Conservation (phyloP, 1,140 invertebrate species). For the Lycorma delicatula region DNA sequence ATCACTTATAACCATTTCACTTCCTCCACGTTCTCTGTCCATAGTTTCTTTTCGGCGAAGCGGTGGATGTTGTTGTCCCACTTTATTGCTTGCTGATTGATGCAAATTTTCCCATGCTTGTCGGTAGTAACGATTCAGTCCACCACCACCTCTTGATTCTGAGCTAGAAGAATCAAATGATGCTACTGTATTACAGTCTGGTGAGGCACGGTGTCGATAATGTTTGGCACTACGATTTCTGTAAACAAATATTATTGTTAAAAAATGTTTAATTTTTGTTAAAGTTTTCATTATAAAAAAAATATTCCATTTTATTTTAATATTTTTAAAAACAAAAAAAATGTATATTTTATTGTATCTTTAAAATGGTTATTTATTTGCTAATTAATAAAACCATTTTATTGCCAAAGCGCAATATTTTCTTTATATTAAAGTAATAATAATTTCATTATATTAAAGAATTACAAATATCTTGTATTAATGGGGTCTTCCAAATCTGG, state of each 20-base stretch:
- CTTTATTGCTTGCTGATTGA: conserved; percentile 60
- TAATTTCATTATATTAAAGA: too few relatives aligned
- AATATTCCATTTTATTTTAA: background rate
- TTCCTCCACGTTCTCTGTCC: conserved; percentile 64
- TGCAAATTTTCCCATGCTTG: conserved; percentile 89
- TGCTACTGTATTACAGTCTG: conserved; percentile 80
- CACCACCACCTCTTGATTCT: conserved; percentile 54
- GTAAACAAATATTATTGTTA: conserved; percentile 28
- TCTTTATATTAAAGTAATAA: too few relatives aligned
- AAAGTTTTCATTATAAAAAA: background rate
- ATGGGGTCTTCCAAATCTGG: too few relatives aligned
- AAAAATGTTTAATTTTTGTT: too few relatives aligned
- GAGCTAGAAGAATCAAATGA: conserved; percentile 78
- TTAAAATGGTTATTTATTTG: too few relatives aligned
- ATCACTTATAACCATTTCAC: conserved; percentile 72
- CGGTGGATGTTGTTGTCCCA: conserved; percentile 36
- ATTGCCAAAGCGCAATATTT: too few relatives aligned
- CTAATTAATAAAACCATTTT: too few relatives aligned
- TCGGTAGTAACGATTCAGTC: conserved; percentile 76
- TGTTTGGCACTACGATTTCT: conserved; percentile 73
- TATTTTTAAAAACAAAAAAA: too few relatives aligned
- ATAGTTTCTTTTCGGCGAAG: conserved; percentile 58
- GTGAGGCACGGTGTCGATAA: conserved; percentile 74
- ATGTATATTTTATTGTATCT: too few relatives aligned
- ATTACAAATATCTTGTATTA: too few relatives aligned